These are phyloP conservation scores for Lamprologus speciosus DNA, from an alignment of 2,113 vertebrate species.

Conservation along the genomic window DNA sequence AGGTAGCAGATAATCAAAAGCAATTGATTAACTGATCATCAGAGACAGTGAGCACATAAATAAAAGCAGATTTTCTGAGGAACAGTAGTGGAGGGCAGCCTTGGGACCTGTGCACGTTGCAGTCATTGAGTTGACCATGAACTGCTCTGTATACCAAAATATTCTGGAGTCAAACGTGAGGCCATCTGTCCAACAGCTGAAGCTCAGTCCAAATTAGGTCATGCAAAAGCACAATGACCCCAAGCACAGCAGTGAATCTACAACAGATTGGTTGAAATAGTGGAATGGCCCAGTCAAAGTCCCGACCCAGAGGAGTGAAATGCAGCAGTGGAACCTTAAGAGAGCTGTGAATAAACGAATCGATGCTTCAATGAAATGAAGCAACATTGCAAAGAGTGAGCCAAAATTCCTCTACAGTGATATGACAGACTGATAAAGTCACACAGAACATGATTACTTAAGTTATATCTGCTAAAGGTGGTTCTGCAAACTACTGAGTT, in stretches of 20 bases:
- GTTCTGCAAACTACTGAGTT: not conserved
- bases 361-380: not conserved
- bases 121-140: not conserved
- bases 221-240: not conserved
- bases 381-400: not conserved
- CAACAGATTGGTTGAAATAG: not conserved
- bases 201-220: not conserved
- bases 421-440: not conserved
- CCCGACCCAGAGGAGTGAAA: not conserved
- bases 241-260: not conserved
- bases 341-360: not conserved
- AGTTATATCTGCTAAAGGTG: not conserved
- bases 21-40: not conserved
- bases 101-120: not conserved
- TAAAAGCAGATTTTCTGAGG: not conserved
- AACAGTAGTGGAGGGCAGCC: not conserved
- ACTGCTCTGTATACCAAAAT: not conserved
- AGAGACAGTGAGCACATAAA: not conserved
- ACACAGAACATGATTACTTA: not conserved
- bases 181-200: not conserved
- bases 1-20: not conserved
- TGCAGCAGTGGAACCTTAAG: not conserved
- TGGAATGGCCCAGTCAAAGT: not conserved
- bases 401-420: not conserved
- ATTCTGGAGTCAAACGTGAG: not conserved